Evolutionary conservation across 2,888 invertebrate genomes (phyloP).

Genomic region (Heteropelma amictum): DNA sequence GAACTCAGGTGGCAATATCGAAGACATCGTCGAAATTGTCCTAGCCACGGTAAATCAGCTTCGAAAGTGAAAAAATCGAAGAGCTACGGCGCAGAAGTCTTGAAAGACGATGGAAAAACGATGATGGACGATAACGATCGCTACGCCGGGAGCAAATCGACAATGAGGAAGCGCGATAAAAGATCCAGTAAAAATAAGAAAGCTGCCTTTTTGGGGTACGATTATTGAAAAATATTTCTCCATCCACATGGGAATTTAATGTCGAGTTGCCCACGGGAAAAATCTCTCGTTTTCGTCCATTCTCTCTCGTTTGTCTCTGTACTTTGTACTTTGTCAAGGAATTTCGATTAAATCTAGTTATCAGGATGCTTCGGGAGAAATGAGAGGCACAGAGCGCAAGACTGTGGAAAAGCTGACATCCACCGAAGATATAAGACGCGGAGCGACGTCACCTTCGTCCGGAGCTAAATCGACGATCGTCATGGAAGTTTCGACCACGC

Average conservation of each 20-base stretch:
- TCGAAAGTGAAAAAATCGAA: conserved; percentile 34
- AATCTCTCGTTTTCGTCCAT: not conserved
- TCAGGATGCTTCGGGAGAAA: conserved; percentile 15
- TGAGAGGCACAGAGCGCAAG: not conserved
- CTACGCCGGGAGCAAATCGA: conserved; percentile 14
- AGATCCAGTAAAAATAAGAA: conserved; percentile 25
- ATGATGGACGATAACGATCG: not conserved
- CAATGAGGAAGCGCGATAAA: conserved; percentile 24
- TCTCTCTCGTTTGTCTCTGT: not conserved
- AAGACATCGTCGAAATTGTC: conserved; percentile 54
- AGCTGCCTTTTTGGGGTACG: conserved; percentile 16
- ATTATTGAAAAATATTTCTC: not conserved
- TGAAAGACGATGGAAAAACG: not conserved
- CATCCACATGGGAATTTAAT: not conserved
- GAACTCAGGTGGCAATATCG: conserved; percentile 66
- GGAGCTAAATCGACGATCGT: conserved; percentile 63
- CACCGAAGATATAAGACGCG: conserved; percentile 26
- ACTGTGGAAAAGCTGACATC: conserved; percentile 45
- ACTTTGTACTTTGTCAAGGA: conserved; percentile 12
- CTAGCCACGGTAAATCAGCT: conserved; percentile 18
- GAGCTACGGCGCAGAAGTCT: not conserved
- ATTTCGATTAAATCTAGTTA: not conserved
- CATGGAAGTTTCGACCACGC: conserved; percentile 67
- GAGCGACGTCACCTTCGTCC: conserved; percentile 32
- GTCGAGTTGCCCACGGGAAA: not conserved